These are phyloP conservation scores for Sebastiscus albofasciatus DNA, from an alignment of 2,797 vertebrate species.

Conservation along the genomic window DNA sequence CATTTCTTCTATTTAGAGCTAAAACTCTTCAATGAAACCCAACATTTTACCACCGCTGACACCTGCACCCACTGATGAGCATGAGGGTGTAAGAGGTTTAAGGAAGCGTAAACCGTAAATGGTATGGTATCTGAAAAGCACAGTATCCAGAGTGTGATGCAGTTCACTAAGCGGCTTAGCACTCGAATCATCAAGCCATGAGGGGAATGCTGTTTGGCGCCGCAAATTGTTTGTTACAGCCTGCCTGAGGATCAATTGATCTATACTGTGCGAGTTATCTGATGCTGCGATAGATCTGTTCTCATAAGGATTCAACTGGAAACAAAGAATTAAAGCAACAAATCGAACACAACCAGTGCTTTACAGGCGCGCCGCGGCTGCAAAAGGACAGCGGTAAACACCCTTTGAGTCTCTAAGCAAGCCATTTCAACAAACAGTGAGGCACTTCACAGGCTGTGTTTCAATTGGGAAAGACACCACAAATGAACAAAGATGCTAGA, in stretches of 20 bases:
- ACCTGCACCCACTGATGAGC: slow-evolving; percentile 50
- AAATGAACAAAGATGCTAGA: neutral
- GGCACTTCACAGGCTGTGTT: neutral
- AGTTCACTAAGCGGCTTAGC: slow-evolving; percentile 66
- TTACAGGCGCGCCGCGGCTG: slow-evolving; percentile 2
- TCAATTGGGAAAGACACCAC: neutral
- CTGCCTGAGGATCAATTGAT: slow-evolving; percentile 59
- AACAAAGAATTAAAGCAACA: slow-evolving; percentile 51
- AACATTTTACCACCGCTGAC: slow-evolving; percentile 33
- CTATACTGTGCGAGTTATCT: slow-evolving; percentile 55
- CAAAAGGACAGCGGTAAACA: slow-evolving; percentile 21
- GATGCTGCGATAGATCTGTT: slow-evolving; percentile 40
- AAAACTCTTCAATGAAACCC: slow-evolving; percentile 14
- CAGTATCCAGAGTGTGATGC: slow-evolving; percentile 32
- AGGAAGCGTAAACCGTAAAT: slow-evolving; percentile 37
- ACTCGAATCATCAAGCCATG: slow-evolving; percentile 52
- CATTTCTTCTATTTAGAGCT: slow-evolving; percentile 5
- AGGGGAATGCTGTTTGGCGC: slow-evolving; percentile 44
- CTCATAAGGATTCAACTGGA: slow-evolving; percentile 47
- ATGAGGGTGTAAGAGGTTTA: slow-evolving; percentile 48
- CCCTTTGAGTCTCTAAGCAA: neutral
- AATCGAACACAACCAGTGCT: slow-evolving; percentile 33
- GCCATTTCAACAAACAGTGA: neutral
- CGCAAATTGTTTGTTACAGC: slow-evolving; percentile 46
- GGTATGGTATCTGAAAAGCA: slow-evolving; percentile 45